phyloP scores from a whole-genome alignment of 2,113 vertebrate species.

The Pachyramphus minor region DNA sequence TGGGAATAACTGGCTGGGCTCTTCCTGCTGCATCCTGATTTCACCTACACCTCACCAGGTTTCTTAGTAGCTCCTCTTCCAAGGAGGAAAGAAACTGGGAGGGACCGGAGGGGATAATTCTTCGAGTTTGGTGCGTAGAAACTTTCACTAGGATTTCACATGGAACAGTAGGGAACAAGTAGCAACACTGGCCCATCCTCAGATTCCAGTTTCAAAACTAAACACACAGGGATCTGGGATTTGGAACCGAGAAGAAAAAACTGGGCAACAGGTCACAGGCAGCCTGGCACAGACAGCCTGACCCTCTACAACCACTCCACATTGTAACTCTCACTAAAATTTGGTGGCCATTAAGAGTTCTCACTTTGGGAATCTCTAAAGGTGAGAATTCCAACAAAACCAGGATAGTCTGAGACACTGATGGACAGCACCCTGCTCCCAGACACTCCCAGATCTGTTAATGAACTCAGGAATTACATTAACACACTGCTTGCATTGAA shows the following conservation, averaged over 20 bases:
- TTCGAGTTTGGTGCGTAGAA: background rate
- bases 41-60: background rate
- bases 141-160: background rate
- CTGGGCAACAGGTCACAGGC: background rate
- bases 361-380: background rate
- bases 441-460: background rate
- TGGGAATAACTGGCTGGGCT: background rate
- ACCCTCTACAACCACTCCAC: background rate
- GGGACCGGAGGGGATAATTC: background rate
- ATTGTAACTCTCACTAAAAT: background rate
- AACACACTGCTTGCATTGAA: background rate
- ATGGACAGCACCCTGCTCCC: background rate
- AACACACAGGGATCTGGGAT: background rate
- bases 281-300: background rate
- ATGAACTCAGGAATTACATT: background rate
- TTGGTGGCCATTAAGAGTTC: background rate
- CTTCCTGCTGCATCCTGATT: background rate
- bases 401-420: background rate
- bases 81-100: background rate
- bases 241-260: background rate
- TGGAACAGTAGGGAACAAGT: background rate
- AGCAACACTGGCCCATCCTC: background rate
- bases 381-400: background rate
- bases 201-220: background rate
- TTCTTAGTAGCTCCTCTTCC: background rate